These are phyloP conservation scores for Chionoecetes opilio DNA, from an alignment of 1,140 invertebrate species.

Conservation along the genomic window DNA sequence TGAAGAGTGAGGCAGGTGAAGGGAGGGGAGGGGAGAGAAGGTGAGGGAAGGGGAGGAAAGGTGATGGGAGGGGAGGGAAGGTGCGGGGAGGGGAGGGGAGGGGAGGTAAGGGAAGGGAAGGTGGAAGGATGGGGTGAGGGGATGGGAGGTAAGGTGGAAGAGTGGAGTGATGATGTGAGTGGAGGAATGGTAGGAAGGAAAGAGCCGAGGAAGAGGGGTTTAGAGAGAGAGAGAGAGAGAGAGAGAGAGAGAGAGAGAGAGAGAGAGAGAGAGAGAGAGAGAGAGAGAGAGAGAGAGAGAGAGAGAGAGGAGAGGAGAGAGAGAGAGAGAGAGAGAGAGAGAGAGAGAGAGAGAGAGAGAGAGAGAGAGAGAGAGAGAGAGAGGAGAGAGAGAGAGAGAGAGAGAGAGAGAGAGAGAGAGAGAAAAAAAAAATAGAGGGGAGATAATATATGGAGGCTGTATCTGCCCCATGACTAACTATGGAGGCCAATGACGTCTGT, in stretches of 20 bases:
- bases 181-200: too few relatives aligned
- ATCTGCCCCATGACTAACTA: too few relatives aligned
- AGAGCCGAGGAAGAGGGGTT: too few relatives aligned
- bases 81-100: not conserved
- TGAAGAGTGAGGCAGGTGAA: not conserved
- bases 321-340: not conserved
- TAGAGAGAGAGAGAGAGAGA: too few relatives aligned
- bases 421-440: not conserved
- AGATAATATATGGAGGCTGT: too few relatives aligned
- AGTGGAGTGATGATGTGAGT: too few relatives aligned
- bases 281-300: too few relatives aligned
- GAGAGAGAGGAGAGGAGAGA: not conserved
- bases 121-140: too few relatives aligned
- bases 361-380: constrained; percentile 16
- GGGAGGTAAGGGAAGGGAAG: not conserved
- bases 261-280: too few relatives aligned
- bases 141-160: too few relatives aligned
- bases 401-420: not conserved
- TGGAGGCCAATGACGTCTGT: too few relatives aligned
- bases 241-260: too few relatives aligned
- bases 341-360: constrained; percentile 24
- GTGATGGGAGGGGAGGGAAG: not conserved
- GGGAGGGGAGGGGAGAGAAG: not conserved
- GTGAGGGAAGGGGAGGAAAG: not conserved
- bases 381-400: constrained; percentile 11